phyloP scores from a whole-genome alignment of 2,888 invertebrate genomes.

The Drosophila pegasa region DNA sequence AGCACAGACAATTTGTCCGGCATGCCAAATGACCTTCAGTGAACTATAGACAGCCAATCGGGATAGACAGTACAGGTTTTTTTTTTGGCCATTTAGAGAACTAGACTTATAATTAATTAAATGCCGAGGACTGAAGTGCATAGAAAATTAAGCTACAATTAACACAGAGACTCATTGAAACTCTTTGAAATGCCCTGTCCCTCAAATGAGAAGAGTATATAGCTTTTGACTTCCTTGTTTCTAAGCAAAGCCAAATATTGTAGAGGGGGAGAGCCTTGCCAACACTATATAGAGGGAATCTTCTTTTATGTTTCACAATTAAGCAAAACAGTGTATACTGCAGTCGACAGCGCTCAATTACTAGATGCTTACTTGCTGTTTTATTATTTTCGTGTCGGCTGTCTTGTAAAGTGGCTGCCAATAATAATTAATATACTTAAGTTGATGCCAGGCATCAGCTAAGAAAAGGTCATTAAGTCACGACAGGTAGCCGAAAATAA shows the following conservation, averaged over 20 bases:
- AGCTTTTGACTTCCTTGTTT: no score
- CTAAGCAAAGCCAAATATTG: background rate
- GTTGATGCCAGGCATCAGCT: constrained; percentile 40
- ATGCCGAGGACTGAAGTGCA: constrained; percentile 45
- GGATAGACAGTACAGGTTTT: constrained; percentile 43
- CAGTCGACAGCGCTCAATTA: background rate
- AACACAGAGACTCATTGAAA: constrained; percentile 44
- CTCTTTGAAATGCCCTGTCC: constrained; percentile 8
- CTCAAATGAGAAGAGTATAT: background rate
- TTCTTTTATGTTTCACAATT: no score
- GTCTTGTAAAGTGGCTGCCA: constrained; percentile 63
- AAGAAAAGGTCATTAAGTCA: constrained; percentile 71
- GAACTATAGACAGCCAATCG: constrained; percentile 18
- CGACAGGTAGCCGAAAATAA: constrained; percentile 43
- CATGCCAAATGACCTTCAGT: constrained; percentile 42
- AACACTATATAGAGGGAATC: no score
- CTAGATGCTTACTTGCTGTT: constrained; percentile 10
- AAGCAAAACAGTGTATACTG: constrained; percentile 1
- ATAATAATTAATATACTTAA: constrained; percentile 71
- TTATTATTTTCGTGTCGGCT: constrained; percentile 29
- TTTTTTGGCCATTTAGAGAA: constrained; percentile 20
- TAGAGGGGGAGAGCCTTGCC: no score
- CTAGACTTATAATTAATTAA: constrained; percentile 53
- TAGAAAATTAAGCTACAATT: constrained; percentile 59
- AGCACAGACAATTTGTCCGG: constrained; percentile 20